Percentiles rank a stretch among this genome's conserved stretches.
These are phyloP conservation scores for Actinia tenebrosa DNA, from an alignment of 64 coral and sea anemone species.

Conservation along the genomic window DNA sequence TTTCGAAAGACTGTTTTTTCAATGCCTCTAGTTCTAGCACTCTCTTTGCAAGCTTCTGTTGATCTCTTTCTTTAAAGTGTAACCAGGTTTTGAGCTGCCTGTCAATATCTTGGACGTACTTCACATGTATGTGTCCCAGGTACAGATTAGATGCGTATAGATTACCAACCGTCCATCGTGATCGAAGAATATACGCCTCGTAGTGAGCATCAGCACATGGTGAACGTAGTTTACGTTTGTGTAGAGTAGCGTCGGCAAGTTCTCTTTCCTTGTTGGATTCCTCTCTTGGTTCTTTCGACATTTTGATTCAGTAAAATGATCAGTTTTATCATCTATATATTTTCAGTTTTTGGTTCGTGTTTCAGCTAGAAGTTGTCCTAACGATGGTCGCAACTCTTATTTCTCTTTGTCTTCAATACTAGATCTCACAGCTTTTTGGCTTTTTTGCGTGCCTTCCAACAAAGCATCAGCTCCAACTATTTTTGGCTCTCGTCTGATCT, in stretches of 20 bases:
- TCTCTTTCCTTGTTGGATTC: not conserved
- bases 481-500: too few species aligned
- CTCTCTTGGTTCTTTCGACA: not conserved
- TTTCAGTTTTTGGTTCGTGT: not conserved
- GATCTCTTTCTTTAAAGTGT: conserved; percentile 51
- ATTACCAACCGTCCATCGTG: conserved; percentile 72
- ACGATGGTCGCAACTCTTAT: too few species aligned
- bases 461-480: too few species aligned
- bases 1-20: conserved; percentile 3
- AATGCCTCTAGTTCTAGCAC: conserved; percentile 34
- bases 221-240: conserved; percentile 39
- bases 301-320: not conserved
- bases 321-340: not conserved
- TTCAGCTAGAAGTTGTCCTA: too few species aligned
- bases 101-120: conserved; percentile 61
- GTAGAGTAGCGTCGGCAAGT: not conserved
- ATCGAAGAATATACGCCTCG: conserved; percentile 73
- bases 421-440: too few species aligned
- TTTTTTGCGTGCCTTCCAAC: too few species aligned
- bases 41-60: conserved; percentile 59
- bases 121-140: conserved; percentile 73
- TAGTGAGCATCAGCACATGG: conserved; percentile 77
- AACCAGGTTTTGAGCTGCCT: conserved; percentile 70
- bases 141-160: conserved; percentile 79
- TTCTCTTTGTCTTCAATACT: too few species aligned